Base-by-base conservation (phyloP, 2,113 vertebrate genomes). In the Sylvilagus bachmani region DNA sequence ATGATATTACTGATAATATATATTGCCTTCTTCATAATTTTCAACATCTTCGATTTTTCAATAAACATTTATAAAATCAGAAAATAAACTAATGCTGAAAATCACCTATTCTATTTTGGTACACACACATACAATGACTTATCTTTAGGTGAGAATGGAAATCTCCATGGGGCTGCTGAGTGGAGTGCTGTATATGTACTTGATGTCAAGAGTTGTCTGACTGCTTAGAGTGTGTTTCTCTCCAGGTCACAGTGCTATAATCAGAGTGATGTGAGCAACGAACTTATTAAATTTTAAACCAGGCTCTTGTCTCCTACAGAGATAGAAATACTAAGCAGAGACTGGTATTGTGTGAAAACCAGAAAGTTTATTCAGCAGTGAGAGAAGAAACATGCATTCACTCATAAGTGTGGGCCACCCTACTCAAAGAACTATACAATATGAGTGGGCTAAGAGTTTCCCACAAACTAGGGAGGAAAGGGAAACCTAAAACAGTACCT, bases 211-310 rank as follows among this genome's bases (percentile, higher is more conserved):
- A 75, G 33, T 86, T 70, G 51, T 44, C 58, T 81, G 77, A 82
- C 14, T 75, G 49, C 31, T 74, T 61, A n/a, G 22, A 58, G 58
- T 75, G 14, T 66, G 16, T 69, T 74, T 86, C 33, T 58, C 49
- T 82, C 67, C 13, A 80, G 66, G 58, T 79, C 66, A 70, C 36
- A 89, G 38, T 94, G 33, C 75, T 91, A 91, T 75, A 86, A 67
- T 66, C 33, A 87, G 33, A 58, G 55, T 21, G 55, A 58, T 58
- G 55, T 58, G 55, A 19, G 55, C 55, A 58, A 58, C 19, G 55
- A 58, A 58, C 55, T 58, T 58, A 58, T 58, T 58, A 58, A 58
- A 58, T 58, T 58, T 58, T 58, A 58, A 58, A 58, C 55, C 55
- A 58, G 55, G 12, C 55, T 58, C 55, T 19, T 58, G 55, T 58